Conservation (phyloP, 2,888 invertebrate genomes). For the Eilema depressum region DNA sequence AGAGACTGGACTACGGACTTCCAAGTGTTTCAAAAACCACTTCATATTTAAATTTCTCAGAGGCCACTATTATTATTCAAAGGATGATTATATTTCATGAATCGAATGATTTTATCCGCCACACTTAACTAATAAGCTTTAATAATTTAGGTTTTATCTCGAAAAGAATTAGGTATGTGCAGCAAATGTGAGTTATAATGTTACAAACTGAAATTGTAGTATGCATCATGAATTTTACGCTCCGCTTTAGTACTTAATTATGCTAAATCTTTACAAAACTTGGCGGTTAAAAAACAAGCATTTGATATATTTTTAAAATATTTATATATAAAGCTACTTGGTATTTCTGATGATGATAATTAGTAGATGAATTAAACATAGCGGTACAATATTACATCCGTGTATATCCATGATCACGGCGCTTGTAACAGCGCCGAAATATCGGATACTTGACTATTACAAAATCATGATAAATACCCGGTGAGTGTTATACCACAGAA, state of each 20-base stretch:
- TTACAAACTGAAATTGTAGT: constrained; percentile 9
- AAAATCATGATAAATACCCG: too few species aligned
- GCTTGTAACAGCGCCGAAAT: too few species aligned
- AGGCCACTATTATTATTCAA: constrained; percentile 2
- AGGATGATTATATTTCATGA: constrained; percentile 15
- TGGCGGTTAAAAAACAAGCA: neutral
- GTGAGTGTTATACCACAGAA: too few species aligned
- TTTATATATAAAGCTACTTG: neutral
- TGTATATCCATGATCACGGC: too few species aligned
- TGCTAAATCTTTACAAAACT: neutral
- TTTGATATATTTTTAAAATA: neutral
- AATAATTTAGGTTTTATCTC: constrained; percentile 11
- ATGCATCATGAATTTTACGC: constrained; percentile 14
- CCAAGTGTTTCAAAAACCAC: neutral
- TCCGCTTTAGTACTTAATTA: constrained; percentile 17
- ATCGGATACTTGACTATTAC: too few species aligned
- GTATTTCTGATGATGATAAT: too few species aligned
- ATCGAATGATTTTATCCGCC: constrained; percentile 18
- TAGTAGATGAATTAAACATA: neutral
- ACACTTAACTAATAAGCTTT: constrained; percentile 21
- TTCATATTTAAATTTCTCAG: constrained; percentile 4
- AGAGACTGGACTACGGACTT: too few species aligned
- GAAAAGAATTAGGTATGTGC: constrained; percentile 4
- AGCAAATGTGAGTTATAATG: constrained; percentile 9
- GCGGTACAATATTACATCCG: neutral